Base-by-base conservation (phyloP, 2,797 vertebrate species). In the Paedocypris micromegethes region DNA sequence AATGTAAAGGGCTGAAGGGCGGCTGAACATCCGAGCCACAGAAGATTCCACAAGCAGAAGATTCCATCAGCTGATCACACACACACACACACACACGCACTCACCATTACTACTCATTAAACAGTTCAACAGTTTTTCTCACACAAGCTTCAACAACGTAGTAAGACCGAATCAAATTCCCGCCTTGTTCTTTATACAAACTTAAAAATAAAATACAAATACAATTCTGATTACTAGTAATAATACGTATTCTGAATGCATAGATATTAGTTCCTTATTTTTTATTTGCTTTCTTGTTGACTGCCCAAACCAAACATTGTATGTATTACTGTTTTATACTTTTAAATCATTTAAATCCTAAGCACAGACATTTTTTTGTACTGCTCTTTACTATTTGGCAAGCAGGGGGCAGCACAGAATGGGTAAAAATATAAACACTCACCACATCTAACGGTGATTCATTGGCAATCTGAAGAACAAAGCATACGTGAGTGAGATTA, bases 401-500 rank as follows among this genome's bases (percentile, higher is more conserved):
- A 70, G 52, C 42, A 49, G 75, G 43, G 44, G 69, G 62, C 69
- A 54, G 58, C 49, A 39, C 37, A 8, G 49, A 45, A 6, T 58
- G 48, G 38, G 2, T 44, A 3, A 3, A 45, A 9, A 1, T 46
- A 7, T 63, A 2, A 72, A 61, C 9, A 94, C 96, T 95, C 88
- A 99, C 97, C 89, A 98, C 96, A 89, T 98, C 96, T 79, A 99
- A 87, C 60, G 97, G 95, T 0, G 96, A 97, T 92, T 98, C 96
- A 75, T 91, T 95, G 78, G 97, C 93, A 86, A 99, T 98, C 97
- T 99, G 88, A 68, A 89, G 86, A 53, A 78, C 0, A 75, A 66
- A 64, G 45, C 5, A 7, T 37, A 39, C 23, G 23, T 23, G 23
- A 23, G 23, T 23, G 23, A 23, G 23, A 23, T 23, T 23, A 1